Evolutionary conservation across 2,113 vertebrate genomes (phyloP), one percentile per base, ranked within the genome.

Genomic region (Phalacrocorax pelagicus): DNA sequence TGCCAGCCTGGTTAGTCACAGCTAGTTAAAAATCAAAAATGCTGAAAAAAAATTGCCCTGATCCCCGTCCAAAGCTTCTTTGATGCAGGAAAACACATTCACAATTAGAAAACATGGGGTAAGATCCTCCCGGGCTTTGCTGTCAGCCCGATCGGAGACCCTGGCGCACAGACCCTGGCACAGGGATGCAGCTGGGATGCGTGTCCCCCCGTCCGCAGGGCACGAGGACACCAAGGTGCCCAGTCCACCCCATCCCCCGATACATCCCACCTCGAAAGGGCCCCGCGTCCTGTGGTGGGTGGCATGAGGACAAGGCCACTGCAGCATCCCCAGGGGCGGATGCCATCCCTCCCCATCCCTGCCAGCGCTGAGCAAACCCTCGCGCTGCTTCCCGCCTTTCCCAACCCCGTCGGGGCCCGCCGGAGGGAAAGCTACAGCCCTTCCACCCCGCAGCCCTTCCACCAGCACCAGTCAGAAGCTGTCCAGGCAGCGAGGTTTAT

Each of bases 1-100:
- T 55, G 91, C 93, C 94, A 94, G 85, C 88, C 88, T 11, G 42
- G 85, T 94, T 96, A 94, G 83, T 95, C 94, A 92, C 89, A 65
- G 88, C 80, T 65, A 69, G 69, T 88, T 91, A 92, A 70, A 77
- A 88, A 86, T 12, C 87, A 89, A 40, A 65, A 77, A 61, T 0
- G 22, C 42, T 49, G 55, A 4, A 21, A 46, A 71, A 77, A 77
- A 29, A 46, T 2, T n/a, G 19, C 87, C 55, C 55, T 8, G 42
- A 62, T 32, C 69, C 24, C 2, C 0, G 2, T 27, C 40, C 24
- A 44, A 80, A 85, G 29, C 74, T 58, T 38, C 58, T 5, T 3
- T 7, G 29, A 44, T 4, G 38, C 59, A 29, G 80, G 27, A 12
- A 71, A 86, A 20, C 5, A 3, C 44, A 46, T 10, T 34, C 36